Conservation (phyloP, 2,113 vertebrate species). For the Circaetus cinerascens region DNA sequence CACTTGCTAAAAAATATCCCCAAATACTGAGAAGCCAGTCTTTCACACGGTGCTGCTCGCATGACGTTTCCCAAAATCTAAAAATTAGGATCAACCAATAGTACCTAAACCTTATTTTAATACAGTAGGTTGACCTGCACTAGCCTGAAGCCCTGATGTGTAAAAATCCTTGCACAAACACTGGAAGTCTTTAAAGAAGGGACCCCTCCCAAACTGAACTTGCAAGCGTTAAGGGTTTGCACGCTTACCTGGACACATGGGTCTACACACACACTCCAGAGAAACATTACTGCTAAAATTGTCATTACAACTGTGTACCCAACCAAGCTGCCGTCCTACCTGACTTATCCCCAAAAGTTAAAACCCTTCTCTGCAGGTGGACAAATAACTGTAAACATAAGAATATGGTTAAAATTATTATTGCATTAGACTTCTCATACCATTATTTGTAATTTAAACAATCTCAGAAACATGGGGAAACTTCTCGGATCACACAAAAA, state of each 20-base stretch:
- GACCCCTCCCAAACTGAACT: neutral
- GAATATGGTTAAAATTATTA: neutral
- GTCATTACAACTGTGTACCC: neutral
- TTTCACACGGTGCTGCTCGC: rapidly evolving
- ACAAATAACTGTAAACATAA: neutral
- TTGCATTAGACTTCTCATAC: no score
- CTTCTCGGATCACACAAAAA: neutral
- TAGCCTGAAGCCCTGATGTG: neutral
- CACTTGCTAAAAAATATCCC: neutral
- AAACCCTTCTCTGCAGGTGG: neutral
- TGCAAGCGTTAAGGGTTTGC: neutral
- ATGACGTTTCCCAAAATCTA: neutral
- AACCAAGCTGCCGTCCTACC: neutral
- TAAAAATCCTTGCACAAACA: neutral
- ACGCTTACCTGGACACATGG: neutral
- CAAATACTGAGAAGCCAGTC: neutral
- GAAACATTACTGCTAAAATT: neutral
- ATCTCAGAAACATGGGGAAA: neutral
- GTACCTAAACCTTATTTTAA: neutral
- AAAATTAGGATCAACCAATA: neutral
- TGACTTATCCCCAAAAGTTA: neutral
- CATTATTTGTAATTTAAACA: neutral
- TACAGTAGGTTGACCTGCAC: neutral
- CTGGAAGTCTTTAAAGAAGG: neutral
- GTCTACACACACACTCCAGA: neutral